Evolutionary conservation across 2,113 vertebrate genomes (phyloP), one percentile per base, ranked within the genome.

Genomic region (Argyrosomus japonicus): DNA sequence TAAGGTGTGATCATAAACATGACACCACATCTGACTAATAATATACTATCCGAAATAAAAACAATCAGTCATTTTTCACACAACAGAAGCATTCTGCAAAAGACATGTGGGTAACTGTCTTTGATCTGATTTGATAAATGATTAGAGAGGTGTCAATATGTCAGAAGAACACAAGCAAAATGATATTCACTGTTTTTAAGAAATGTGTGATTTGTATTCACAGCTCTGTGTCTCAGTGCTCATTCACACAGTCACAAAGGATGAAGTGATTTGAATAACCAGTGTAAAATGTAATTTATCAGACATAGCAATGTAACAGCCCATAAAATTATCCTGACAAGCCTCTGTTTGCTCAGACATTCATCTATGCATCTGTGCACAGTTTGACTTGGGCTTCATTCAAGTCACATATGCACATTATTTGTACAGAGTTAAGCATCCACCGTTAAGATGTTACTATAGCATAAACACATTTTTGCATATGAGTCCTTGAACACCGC

Each of bases 211-310:
- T 88, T 65, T 57, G 18, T 50, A 77, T 88, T 79, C 61, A 27
- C 2, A 60, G 62, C 51, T 79, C 25, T 47, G 17, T 47, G 58
- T 72, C 43, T 64, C 57, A n/a, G 0, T 13, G 45, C 27, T 78
- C 60, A 64, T 67, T 77, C 80, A 62, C 53, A 71, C 68, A 75
- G 81, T 75, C 81, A 79, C 81, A 73, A 51, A 81, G 63, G 84
- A 87, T 45, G 56, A 69, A 72, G 27, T 13, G 60, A 84, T 81
- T 61, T 77, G 62, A 87, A 75, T 84, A 61, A 79, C 48, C 25
- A 27, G 50, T 27, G 61, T 81, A 83, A 87, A 74, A 84, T n/a
- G 21, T 63, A 58, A 88, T 89, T 79, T 25, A 82, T 86, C 63
- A 84, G 43, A 58, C 63, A 68, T 70, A 19, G 57, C 9, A 69